Evolutionary conservation across 2,113 vertebrate species (phyloP).

Genomic region (Eurypyga helias): DNA sequence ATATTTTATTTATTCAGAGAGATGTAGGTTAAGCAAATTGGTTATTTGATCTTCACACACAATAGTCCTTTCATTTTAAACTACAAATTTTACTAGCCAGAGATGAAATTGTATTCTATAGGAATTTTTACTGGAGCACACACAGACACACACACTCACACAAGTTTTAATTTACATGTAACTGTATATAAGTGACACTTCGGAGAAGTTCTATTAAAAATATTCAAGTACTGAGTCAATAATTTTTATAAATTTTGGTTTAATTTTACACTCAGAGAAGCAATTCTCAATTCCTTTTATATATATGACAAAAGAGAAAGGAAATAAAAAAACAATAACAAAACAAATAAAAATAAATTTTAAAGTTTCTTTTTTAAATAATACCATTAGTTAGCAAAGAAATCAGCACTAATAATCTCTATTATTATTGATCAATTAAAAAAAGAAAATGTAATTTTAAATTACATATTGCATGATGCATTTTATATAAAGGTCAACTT

Average conservation of each 20-base stretch:
- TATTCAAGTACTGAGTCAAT: not conserved
- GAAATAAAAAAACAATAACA: rapidly evolving
- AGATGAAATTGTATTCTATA: not conserved
- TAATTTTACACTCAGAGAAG: not conserved
- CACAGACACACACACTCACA: not conserved
- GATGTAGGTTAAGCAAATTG: not conserved
- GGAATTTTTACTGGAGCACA: not conserved
- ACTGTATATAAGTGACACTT: not conserved
- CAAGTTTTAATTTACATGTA: not conserved
- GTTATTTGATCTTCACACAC: not conserved
- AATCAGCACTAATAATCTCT: not conserved
- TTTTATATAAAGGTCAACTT: not conserved
- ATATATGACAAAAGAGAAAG: not conserved
- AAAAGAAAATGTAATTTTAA: not conserved
- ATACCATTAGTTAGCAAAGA: not conserved
- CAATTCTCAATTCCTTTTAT: not conserved
- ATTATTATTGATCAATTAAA: not conserved
- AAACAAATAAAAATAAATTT: not conserved
- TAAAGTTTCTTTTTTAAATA: not conserved
- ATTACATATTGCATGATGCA: not conserved
- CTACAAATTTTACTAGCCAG: not conserved
- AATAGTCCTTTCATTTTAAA: not conserved
- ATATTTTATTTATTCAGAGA: not conserved
- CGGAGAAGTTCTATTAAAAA: not conserved
- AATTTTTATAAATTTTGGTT: not conserved